Base-by-base conservation (phyloP, 1,140 invertebrate genomes). In the Drepana arcuata region DNA sequence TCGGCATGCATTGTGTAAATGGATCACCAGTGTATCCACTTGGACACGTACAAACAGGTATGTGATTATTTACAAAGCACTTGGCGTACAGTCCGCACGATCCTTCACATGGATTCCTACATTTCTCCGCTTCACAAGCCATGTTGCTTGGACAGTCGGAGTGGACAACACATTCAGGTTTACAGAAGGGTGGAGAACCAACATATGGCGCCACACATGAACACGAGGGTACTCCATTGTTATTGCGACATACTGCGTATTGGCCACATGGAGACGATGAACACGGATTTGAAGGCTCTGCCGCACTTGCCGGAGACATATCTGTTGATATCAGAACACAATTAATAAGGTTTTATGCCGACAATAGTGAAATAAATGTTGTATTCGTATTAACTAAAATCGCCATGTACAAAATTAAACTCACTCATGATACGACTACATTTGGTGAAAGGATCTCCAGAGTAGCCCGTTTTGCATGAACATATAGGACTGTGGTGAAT, bases 71-170 rank as follows among this genome's bases (percentile, higher is more conserved):
- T 1, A 93, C 91, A 53, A 90, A 85, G 49, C 93, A 95, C 41
- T 89, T 87, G 0, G 93, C 91, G 39, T 89, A 89, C 13, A 91
- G 75, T 18, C 92, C 93, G 73, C 94, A 95, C 1, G 91, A 92
- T 33, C 92, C 92, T 9, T 89, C 87, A 61, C 93, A 95, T 9
- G 92, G 92, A 83, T 93, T 89, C 48, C 85, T 85, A 53, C 93
- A 95, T 71, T 92, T 93, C 53, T 91, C 89, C 13, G 89, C 88
- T 32, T 93, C 88, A 56, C 93, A 95, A 3, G 92, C 91, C 37
- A 87, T 84, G 52, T 91, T 87, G 30, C 89, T 88, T 1, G 90
- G 83, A 65, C 93, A 95, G 50, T 95, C 93, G 0, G 91, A 89
- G 60, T 93, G 68, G 11, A 84, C 62, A 11, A 82, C 54, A 48